Percentiles rank a stretch among this genome's conserved stretches.
Conservation (phyloP, 2,797 vertebrate species). For the Odontamblyopus lacepedii region DNA sequence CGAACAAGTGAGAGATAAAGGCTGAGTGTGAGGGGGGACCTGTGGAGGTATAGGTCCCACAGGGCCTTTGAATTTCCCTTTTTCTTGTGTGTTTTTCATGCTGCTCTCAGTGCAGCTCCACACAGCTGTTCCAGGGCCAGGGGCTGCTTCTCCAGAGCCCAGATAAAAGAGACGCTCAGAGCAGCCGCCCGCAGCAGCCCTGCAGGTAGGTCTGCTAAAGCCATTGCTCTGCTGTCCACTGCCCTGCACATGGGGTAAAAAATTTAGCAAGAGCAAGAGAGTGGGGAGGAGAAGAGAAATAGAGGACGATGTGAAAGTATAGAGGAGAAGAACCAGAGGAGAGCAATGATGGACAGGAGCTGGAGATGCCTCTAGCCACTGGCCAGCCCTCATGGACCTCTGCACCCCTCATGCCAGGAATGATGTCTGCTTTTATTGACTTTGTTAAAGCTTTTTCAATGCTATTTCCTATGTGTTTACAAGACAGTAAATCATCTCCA, state of each 20-base stretch:
- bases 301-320: constrained; percentile 39
- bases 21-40: constrained; percentile 39
- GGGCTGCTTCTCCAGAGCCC: constrained; percentile 81
- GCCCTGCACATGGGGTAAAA: constrained; percentile 60
- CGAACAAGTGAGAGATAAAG: constrained; percentile 26
- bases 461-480: constrained; percentile 85
- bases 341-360: constrained; percentile 48
- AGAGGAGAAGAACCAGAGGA: constrained; percentile 39
- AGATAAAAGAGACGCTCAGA: constrained; percentile 82
- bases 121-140: constrained; percentile 81
- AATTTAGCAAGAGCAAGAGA: constrained; percentile 19
- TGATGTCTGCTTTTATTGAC: constrained; percentile 85
- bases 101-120: constrained; percentile 74
- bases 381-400: constrained; percentile 29
- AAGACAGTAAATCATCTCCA: constrained; percentile 81
- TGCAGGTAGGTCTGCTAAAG: constrained; percentile 84
- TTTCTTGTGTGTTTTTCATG: constrained; percentile 76
- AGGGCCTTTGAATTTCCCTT: constrained; percentile 75
- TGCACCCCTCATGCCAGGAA: constrained; percentile 70
- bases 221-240: constrained; percentile 75
- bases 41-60: constrained; percentile 65
- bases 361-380: constrained; percentile 40
- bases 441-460: constrained; percentile 86
- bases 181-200: constrained; percentile 78
- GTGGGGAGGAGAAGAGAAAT: constrained; percentile 26